Percentiles rank a stretch among this genome's conserved stretches.
These are phyloP conservation scores for Myrmecobius fasciatus DNA, from an alignment of 2,113 vertebrate genomes.

Conservation along the genomic window DNA sequence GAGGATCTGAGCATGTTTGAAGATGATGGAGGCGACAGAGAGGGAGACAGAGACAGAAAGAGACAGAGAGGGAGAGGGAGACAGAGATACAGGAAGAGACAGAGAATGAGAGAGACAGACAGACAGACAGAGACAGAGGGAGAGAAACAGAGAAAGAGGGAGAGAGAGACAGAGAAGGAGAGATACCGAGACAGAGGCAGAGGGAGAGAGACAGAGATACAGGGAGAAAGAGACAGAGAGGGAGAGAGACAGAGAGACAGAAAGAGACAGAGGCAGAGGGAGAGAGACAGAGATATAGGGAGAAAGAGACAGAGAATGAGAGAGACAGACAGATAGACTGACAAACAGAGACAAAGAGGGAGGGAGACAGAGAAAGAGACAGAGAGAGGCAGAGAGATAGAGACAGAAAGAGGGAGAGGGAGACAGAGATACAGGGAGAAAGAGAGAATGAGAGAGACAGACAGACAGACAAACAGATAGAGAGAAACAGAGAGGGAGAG, in stretches of 20 bases:
- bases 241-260: slow-evolving; percentile 69
- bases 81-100: background rate
- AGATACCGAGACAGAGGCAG: slow-evolving; percentile 70
- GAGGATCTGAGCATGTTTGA: background rate
- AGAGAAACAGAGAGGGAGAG: background rate
- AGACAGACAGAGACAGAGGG: slow-evolving; percentile 66
- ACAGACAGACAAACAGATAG: too few species aligned
- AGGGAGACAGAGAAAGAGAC: too few species aligned
- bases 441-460: too few species aligned
- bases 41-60: background rate
- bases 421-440: too few species aligned
- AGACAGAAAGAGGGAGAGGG: too few species aligned
- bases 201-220: slow-evolving; percentile 16
- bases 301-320: slow-evolving; percentile 51
- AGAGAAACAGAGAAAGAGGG: background rate
- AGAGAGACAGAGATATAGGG: background rate
- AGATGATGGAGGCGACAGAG: background rate
- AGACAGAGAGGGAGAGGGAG: background rate
- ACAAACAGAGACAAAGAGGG: too few species aligned
- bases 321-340: too few species aligned
- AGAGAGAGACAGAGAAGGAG: slow-evolving; percentile 67
- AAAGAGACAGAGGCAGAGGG: slow-evolving; percentile 66
- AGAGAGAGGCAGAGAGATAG: too few species aligned
- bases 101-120: too few species aligned
- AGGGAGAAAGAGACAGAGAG: too few species aligned